A percentile compares a stretch with the other conserved stretches of the same genome.
Evolutionary conservation across 1,140 invertebrate species (phyloP).

Genomic region (Sycophila sp.): DNA sequence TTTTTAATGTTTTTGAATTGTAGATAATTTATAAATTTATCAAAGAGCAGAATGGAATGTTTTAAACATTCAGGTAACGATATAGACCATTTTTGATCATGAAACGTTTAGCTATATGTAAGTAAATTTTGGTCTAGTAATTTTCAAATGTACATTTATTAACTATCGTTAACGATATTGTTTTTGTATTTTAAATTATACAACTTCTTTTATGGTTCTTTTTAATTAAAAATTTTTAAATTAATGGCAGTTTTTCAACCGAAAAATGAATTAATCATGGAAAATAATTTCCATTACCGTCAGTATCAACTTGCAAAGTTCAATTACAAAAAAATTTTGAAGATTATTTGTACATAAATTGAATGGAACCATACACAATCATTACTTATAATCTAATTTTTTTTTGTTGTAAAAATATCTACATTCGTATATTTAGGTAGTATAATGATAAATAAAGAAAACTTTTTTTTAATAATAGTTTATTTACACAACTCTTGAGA

Average conservation of each 20-base stretch:
- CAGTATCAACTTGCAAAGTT: neutral
- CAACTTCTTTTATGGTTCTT: too few relatives aligned
- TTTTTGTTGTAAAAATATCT: constrained; percentile 36
- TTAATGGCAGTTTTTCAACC: too few relatives aligned
- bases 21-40: constrained; percentile 20
- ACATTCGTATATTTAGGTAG: constrained; percentile 32
- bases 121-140: neutral
- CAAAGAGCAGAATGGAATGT: neutral
- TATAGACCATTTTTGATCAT: constrained; percentile 21
- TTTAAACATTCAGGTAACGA: constrained; percentile 6
- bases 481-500: constrained; percentile 42
- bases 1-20: constrained; percentile 26
- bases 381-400: constrained; percentile 9
- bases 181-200: constrained; percentile 6
- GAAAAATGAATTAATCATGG: neutral
- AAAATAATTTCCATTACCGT: constrained; percentile 18
- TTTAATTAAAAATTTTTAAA: too few relatives aligned
- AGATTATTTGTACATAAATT: constrained; percentile 36
- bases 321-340: constrained; percentile 19
- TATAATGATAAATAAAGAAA: constrained; percentile 26
- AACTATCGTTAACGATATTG: neutral
- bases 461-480: constrained; percentile 39
- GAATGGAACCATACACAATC: constrained; percentile 1
- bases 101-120: constrained; percentile 21
- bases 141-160: constrained; percentile 3